Conservation (phyloP, 1,140 invertebrate species). For the Drosophila aff. region DNA sequence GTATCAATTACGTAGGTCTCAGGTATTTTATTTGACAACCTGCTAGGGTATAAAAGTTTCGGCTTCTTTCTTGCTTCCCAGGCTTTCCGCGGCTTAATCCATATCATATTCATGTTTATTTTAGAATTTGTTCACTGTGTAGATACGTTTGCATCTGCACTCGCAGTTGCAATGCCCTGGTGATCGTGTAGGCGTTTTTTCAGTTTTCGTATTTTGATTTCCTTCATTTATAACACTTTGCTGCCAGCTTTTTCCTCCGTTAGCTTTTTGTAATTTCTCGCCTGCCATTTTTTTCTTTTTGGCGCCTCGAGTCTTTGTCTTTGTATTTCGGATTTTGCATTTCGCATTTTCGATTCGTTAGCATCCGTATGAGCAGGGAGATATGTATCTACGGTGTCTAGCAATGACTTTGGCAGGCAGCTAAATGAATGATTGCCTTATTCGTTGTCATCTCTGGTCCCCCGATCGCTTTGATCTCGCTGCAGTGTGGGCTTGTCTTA, state of each 20-base stretch:
- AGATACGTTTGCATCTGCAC: constrained; percentile 12
- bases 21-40: background rate
- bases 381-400: constrained; percentile 66
- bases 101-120: background rate
- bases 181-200: constrained; percentile 60
- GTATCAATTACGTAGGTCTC: background rate
- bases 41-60: background rate
- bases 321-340: constrained; percentile 15
- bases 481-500: constrained; percentile 38
- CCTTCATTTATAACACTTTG: constrained; percentile 69
- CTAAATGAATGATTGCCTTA: constrained; percentile 70
- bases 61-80: background rate
- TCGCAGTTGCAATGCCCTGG: constrained; percentile 27
- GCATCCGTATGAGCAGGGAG: constrained; percentile 32
- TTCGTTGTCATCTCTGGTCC: constrained; percentile 49
- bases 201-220: constrained; percentile 59
- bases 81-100: background rate
- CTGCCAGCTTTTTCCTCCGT: constrained; percentile 67
- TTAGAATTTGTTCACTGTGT: background rate
- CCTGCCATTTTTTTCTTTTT: constrained; percentile 43
- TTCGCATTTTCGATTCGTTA: constrained; percentile 40
- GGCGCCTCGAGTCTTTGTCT: constrained; percentile 60
- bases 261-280: constrained; percentile 62
- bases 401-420: constrained; percentile 54
- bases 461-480: constrained; percentile 48